Evolutionary conservation across 1,140 invertebrate genomes (phyloP).

Genomic region (Maniola jurtina): DNA sequence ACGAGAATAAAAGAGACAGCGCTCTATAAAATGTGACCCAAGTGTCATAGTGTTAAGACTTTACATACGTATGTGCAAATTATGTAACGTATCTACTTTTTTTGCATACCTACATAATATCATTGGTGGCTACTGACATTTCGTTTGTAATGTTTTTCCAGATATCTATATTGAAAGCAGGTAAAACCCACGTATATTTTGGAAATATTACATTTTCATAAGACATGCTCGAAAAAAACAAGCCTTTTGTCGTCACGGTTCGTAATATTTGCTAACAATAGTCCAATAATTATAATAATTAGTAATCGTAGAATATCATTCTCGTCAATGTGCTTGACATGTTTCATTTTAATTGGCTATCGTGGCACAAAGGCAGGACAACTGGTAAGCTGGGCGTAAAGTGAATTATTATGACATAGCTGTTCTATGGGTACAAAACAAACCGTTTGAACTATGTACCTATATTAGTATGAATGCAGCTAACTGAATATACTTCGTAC

Average conservation of each 20-base stretch:
- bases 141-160: slow-evolving; percentile 9
- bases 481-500: slow-evolving; percentile 21
- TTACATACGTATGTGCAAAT: no score
- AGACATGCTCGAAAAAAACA: no score
- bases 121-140: slow-evolving; percentile 14
- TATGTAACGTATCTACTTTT: no score
- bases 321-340: slow-evolving; percentile 65
- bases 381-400: slow-evolving; percentile 43
- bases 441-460: slow-evolving; percentile 49
- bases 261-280: slow-evolving; percentile 39
- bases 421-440: slow-evolving; percentile 64
- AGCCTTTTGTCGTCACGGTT: no score
- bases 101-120: no score
- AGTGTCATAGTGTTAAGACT: no score
- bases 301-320: slow-evolving; percentile 50
- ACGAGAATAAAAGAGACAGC: no score
- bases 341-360: slow-evolving; percentile 73
- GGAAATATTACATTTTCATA: no score
- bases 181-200: no score
- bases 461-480: slow-evolving; percentile 36
- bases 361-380: slow-evolving; percentile 55
- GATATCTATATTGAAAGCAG: background rate
- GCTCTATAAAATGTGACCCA: no score
- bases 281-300: slow-evolving; percentile 49
- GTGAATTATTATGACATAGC: slow-evolving; percentile 58